Conservation (phyloP, 2,888 invertebrate species). For the Sclerodermus sp. region DNA sequence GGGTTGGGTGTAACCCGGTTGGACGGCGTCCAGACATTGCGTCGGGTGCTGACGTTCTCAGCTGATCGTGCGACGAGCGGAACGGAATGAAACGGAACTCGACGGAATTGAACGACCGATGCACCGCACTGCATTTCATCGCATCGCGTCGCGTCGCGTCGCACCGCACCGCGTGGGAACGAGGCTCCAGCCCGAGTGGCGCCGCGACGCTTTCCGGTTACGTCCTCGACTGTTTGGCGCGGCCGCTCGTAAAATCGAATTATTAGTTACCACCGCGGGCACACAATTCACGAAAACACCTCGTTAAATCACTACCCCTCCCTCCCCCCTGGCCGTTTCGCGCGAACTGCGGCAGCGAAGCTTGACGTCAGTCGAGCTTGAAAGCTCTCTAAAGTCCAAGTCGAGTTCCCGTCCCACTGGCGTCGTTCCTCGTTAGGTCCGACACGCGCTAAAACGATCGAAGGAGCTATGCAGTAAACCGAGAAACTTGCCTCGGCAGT, state of each 20-base stretch:
- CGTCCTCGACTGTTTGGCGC: constrained; percentile 19
- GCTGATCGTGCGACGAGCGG: constrained; percentile 11
- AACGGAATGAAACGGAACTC: not conserved
- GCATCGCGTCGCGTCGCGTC: too few relatives aligned
- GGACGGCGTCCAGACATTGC: constrained; percentile 51
- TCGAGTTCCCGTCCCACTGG: too few relatives aligned
- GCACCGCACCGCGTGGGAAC: constrained; percentile 35
- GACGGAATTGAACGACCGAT: too few relatives aligned
- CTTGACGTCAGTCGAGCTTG: too few relatives aligned
- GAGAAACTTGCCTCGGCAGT: too few relatives aligned
- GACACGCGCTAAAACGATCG: too few relatives aligned
- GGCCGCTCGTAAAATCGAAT: constrained; percentile 50
- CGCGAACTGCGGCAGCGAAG: too few relatives aligned
- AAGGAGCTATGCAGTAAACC: too few relatives aligned
- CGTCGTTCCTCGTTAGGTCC: too few relatives aligned
- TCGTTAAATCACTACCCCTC: constrained; percentile 39
- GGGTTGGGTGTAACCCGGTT: constrained; percentile 49
- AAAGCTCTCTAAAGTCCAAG: too few relatives aligned
- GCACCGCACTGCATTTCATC: too few relatives aligned
- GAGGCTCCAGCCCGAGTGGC: constrained; percentile 48
- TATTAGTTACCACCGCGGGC: constrained; percentile 42
- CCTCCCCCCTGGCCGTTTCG: not conserved
- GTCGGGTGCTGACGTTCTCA: not conserved
- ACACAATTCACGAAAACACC: constrained; percentile 46
- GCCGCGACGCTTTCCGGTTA: constrained; percentile 42